Evolutionary conservation across 2,113 vertebrate genomes (phyloP).

Genomic region (Lepisosteus osseus): DNA sequence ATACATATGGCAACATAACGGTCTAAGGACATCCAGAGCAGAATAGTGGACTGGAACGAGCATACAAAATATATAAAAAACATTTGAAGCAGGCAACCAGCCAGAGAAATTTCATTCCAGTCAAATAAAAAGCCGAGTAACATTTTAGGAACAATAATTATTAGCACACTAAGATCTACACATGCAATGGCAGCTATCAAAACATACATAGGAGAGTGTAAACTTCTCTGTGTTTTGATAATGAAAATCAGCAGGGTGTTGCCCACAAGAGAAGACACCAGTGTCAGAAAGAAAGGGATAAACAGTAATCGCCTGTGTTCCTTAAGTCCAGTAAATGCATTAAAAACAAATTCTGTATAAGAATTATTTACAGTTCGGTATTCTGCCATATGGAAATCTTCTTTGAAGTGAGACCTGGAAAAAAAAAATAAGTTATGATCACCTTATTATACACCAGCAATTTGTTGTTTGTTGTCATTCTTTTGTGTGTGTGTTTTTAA

Average conservation of each 20-base stretch:
- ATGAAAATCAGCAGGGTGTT: slow-evolving; percentile 14
- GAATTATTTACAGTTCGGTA: no score
- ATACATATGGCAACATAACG: slow-evolving; percentile 37
- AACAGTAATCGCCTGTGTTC: slow-evolving; percentile 18
- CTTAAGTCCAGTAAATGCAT: slow-evolving; percentile 14
- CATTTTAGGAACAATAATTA: slow-evolving; percentile 32
- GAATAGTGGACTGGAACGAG: slow-evolving; percentile 43
- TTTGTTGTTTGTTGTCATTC: no score
- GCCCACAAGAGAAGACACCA: slow-evolving; percentile 3
- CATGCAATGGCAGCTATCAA: slow-evolving; percentile 44
- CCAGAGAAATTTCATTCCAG: slow-evolving; percentile 25
- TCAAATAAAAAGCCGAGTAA: slow-evolving; percentile 29
- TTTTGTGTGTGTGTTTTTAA: no score
- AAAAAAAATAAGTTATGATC: no score
- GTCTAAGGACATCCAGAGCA: slow-evolving; percentile 54
- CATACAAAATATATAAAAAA: slow-evolving; percentile 26
- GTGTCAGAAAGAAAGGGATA: slow-evolving; percentile 16
- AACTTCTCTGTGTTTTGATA: slow-evolving; percentile 16
- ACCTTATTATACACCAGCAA: no score
- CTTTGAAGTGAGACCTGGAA: no score
- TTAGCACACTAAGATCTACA: slow-evolving; percentile 20
- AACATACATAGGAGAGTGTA: slow-evolving; percentile 43
- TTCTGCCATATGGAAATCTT: no score
- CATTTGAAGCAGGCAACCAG: slow-evolving; percentile 36
- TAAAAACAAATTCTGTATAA: background rate